Evolutionary conservation across 1,140 invertebrate species (phyloP).

Genomic region (Drosophila insularis): DNA sequence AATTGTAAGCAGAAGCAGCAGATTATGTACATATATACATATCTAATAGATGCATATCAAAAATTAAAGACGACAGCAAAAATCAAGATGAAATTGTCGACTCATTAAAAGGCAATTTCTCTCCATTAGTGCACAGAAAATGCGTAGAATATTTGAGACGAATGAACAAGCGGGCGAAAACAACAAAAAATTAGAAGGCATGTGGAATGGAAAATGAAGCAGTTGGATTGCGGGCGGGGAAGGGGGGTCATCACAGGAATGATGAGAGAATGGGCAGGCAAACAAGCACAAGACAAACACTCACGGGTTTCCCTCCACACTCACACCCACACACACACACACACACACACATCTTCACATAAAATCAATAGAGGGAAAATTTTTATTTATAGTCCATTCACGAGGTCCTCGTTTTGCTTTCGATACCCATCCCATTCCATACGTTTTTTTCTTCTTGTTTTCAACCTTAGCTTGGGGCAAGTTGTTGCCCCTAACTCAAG

Average conservation of each 20-base stretch:
- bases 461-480: slow-evolving; percentile 9
- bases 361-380: slow-evolving; percentile 68
- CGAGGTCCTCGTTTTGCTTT: slow-evolving; percentile 8
- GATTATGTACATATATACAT: slow-evolving; percentile 13
- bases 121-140: slow-evolving; percentile 55
- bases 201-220: slow-evolving; percentile 29
- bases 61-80: slow-evolving; percentile 14
- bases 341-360: slow-evolving; percentile 22
- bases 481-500: slow-evolving; percentile 22
- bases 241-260: neutral
- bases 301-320: slow-evolving; percentile 49
- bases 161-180: slow-evolving; percentile 14
- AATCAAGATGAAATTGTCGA: slow-evolving; percentile 64
- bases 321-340: slow-evolving; percentile 4
- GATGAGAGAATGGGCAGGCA: slow-evolving; percentile 48
- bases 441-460: slow-evolving; percentile 13
- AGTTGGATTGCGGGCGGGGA: slow-evolving; percentile 2
- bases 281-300: slow-evolving; percentile 73
- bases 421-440: neutral
- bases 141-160: neutral
- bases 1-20: slow-evolving; percentile 1
- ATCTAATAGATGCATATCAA: slow-evolving; percentile 45
- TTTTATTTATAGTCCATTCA: slow-evolving; percentile 74
- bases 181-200: slow-evolving; percentile 24
- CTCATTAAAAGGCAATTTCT: slow-evolving; percentile 77